A percentile compares a stretch with the other conserved stretches of the same genome.
phyloP scores from a whole-genome alignment of 2,113 vertebrate species.

The Burhinus oedicnemus region DNA sequence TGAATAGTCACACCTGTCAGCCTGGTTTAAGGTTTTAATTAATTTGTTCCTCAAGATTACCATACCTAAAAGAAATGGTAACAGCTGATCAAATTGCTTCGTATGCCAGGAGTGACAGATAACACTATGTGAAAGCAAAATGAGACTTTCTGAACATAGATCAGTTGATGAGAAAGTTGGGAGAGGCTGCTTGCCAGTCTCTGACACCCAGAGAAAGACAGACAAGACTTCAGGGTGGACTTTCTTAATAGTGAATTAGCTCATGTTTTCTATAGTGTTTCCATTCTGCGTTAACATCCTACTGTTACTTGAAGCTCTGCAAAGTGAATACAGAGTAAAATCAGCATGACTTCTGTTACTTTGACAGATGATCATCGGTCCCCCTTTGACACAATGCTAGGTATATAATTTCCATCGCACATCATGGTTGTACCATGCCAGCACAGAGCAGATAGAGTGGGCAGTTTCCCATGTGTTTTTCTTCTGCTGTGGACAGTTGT shows the following conservation, averaged over 20 bases:
- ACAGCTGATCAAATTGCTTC: neutral
- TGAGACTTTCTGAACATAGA: neutral
- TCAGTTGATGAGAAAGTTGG: neutral
- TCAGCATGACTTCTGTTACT: neutral
- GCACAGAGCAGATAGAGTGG: neutral
- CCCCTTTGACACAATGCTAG: neutral
- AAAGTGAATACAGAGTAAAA: neutral
- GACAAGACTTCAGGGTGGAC: neutral
- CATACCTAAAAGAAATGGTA: neutral
- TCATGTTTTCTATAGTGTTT: neutral
- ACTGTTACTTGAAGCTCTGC: neutral
- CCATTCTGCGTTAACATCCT: neutral
- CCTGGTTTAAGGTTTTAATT: slow-evolving; percentile 29
- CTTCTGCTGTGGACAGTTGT: neutral
- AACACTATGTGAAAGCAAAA: neutral
- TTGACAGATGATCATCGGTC: neutral
- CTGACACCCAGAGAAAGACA: neutral
- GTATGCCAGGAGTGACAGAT: neutral
- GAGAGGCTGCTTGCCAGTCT: neutral
- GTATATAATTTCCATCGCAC: neutral
- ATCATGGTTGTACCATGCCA: neutral
- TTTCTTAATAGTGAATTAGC: neutral
- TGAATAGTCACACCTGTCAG: slow-evolving; percentile 24
- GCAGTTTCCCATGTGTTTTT: neutral
- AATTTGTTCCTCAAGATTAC: slow-evolving; percentile 27